phyloP scores from a whole-genome alignment of 2,797 vertebrate species.

The Anguilla anguilla region DNA sequence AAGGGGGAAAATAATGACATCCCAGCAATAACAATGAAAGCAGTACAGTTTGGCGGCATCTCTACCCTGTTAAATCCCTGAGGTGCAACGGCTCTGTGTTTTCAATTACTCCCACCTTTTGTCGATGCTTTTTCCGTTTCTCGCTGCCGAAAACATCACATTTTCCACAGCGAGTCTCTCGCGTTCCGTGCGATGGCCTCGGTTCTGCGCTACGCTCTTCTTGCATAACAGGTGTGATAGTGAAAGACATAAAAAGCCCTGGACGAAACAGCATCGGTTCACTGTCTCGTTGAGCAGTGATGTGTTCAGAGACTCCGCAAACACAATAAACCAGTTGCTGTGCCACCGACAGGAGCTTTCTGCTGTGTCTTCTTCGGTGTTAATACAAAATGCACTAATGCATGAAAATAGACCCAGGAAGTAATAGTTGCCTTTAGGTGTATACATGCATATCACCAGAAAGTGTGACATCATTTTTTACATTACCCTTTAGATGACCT shows the following conservation, averaged over 20 bases:
- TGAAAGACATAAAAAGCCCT: background rate
- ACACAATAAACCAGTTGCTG: too few species aligned
- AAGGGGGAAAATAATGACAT: background rate
- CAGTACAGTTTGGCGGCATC: background rate
- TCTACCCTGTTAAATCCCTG: background rate
- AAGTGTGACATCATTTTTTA: background rate
- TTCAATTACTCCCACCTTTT: slow-evolving; percentile 6
- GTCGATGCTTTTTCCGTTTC: background rate
- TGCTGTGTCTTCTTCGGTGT: background rate
- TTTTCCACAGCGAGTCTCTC: background rate
- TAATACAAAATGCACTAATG: background rate
- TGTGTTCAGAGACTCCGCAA: background rate
- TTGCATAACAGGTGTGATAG: background rate
- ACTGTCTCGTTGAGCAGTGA: background rate
- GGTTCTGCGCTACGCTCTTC: background rate
- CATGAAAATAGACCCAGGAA: background rate
- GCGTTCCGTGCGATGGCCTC: background rate
- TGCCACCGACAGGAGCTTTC: background rate
- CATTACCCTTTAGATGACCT: background rate
- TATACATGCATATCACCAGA: background rate
- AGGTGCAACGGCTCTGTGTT: background rate
- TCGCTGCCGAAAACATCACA: background rate
- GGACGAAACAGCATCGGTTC: background rate
- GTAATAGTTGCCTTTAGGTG: background rate
- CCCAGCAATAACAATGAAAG: background rate